These are phyloP conservation scores for Pseudorhiza aurosa DNA, from an alignment of 30 jellyfish, hydroid and myxozoan species.

Conservation along the genomic window DNA sequence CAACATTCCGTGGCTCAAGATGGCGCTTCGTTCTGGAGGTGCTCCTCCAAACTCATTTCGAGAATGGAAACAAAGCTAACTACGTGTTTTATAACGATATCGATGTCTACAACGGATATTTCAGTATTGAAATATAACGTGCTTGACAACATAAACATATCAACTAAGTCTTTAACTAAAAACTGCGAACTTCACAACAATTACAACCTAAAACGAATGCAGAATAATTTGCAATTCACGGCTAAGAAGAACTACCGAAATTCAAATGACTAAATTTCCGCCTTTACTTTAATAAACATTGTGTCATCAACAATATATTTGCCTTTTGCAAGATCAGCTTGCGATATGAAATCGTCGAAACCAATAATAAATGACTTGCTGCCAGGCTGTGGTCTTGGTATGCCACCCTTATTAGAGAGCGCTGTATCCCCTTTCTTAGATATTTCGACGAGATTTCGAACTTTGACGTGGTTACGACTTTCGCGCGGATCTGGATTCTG, in stretches of 20 bases:
- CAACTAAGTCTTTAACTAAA: too few species aligned
- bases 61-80: too few species aligned
- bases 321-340: conserved; percentile 71
- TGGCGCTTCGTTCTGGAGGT: too few species aligned
- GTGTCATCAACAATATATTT: conserved; percentile 77
- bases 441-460: conserved; percentile 79
- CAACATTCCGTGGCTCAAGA: too few species aligned
- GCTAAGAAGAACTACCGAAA: not conserved
- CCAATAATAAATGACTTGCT: conserved; percentile 85
- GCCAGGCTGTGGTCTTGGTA: conserved; percentile 81
- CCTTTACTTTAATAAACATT: conserved; percentile 73
- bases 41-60: too few species aligned
- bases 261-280: conserved; percentile 28
- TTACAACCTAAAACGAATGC: too few species aligned
- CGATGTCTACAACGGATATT: too few species aligned
- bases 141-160: too few species aligned
- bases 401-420: conserved; percentile 74
- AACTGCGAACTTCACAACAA: too few species aligned
- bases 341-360: conserved; percentile 89
- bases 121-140: too few species aligned
- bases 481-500: conserved; percentile 68
- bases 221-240: not conserved
- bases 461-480: conserved; percentile 81
- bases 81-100: too few species aligned
- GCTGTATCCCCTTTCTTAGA: conserved; percentile 81